Evolutionary conservation across 1,140 invertebrate species (phyloP), one percentile per base, ranked within the genome.

Genomic region (Anoplophora glabripennis): DNA sequence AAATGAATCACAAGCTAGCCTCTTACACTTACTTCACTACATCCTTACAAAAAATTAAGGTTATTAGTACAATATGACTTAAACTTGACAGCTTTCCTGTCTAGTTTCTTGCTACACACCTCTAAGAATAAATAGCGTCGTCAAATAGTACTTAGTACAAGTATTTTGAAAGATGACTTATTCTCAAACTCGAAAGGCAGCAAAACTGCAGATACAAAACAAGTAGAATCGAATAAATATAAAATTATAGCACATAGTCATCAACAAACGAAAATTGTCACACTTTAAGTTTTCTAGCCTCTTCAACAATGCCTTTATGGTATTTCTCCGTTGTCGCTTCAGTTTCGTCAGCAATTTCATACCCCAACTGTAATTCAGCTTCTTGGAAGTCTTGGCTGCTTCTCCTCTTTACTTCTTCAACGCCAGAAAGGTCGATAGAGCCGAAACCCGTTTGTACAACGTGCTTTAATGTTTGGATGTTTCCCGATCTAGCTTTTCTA

Each of bases 251-350:
- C 33, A 34, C 11, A 35, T 34, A 49, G n/a, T 37, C 3, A 49
- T 34, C 47, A 49, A 18, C 3, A 28, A 49, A 34, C 4, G 7
- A n/a, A 49, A n/a, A 15, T n/a, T 44, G 12, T 57, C 41, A 64
- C 42, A 53, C 36, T 46, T 76, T 76, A 52, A 73, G 72, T 44
- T 68, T 71, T 35, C 71, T 66, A 10, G 66, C 79, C 61, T 78
- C 76, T 53, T 82, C 80, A 37, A 83, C 81, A 34, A 82, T 79
- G n/a, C 81, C 81, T 70, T 81, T 81, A 60, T 78, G 76, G 61
- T 83, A 83, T 61, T 78, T 77, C 67, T 83, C 82, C 45, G 75
- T 67, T 1, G 79, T 76, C 4, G 76, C 75, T 10, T 78, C 69
- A 48, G 76, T 75, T 5, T 75, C 75, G 52, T 79, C 78, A 52